Percentiles rank a stretch among this genome's conserved stretches.
Evolutionary conservation across 2,888 invertebrate species (phyloP).

Genomic region (Drosophila mettleri): DNA sequence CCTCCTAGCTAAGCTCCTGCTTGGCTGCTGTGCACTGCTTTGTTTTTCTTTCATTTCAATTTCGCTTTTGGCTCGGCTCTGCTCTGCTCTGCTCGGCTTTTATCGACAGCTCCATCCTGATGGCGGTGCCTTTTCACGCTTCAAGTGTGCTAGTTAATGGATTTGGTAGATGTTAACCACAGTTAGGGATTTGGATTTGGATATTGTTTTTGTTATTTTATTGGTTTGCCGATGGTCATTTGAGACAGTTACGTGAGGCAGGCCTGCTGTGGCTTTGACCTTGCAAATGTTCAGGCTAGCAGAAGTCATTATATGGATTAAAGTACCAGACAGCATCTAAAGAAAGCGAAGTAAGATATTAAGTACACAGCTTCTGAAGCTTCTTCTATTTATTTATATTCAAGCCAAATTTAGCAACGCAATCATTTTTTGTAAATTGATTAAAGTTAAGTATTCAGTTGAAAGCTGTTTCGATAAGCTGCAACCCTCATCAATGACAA

Average conservation of each 20-base stretch:
- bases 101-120: constrained; percentile 4
- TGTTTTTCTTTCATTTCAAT: constrained; percentile 39
- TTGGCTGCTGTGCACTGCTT: constrained; percentile 6
- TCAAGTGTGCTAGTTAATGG: constrained; percentile 76
- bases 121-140: constrained; percentile 67
- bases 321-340: neutral
- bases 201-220: constrained; percentile 36
- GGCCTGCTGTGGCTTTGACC: constrained; percentile 27
- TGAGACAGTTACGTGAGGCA: constrained; percentile 43
- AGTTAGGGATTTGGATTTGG: constrained; percentile 62
- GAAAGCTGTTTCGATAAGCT: constrained; percentile 25
- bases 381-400: neutral
- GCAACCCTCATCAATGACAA: constrained; percentile 58
- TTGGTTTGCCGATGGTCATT: constrained; percentile 47
- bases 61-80: constrained; percentile 25
- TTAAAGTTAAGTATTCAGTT: constrained; percentile 17
- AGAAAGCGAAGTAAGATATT: neutral
- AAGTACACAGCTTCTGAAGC: neutral
- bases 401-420: neutral
- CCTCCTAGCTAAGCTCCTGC: constrained; percentile 6
- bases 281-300: constrained; percentile 21
- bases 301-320: constrained; percentile 22
- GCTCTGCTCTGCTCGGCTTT: constrained; percentile 9
- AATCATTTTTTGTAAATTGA: constrained; percentile 17
- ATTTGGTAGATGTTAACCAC: constrained; percentile 75